Evolutionary conservation across 2,797 vertebrate species (phyloP).

Genomic region (Hypotaenidia okinawae): DNA sequence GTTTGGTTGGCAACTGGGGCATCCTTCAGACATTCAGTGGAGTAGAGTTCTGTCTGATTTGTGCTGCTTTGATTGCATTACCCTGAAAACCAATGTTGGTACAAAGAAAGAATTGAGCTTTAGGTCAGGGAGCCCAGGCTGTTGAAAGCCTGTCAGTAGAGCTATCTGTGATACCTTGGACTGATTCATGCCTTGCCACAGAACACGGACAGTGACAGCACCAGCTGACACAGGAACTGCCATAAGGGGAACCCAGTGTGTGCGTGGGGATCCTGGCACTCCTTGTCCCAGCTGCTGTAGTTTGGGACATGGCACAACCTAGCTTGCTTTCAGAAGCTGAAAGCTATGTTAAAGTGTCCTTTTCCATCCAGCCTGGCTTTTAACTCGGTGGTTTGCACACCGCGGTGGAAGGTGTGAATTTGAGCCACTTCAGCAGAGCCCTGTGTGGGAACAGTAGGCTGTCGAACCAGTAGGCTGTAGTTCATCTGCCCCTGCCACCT

Average conservation of each 20-base stretch:
- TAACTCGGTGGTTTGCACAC: background rate
- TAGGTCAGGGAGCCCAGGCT: background rate
- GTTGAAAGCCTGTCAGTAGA: background rate
- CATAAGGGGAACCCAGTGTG: background rate
- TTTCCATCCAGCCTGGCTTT: background rate
- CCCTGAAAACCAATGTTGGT: background rate
- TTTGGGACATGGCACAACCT: background rate
- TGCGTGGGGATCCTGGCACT: background rate
- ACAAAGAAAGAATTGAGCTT: background rate
- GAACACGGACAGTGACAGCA: background rate
- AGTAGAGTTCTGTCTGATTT: background rate
- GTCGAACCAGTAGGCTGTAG: background rate
- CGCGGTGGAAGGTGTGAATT: background rate
- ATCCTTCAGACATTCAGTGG: background rate
- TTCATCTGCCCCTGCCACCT: background rate
- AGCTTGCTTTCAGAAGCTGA: background rate
- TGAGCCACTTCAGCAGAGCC: background rate
- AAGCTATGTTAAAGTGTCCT: background rate
- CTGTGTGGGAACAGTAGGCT: background rate
- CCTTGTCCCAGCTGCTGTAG: background rate
- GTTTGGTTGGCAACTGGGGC: background rate
- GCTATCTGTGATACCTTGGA: background rate
- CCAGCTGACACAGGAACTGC: background rate
- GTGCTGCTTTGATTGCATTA: background rate
- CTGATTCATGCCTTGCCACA: accelerated